Evolutionary conservation across 23 tunicate genomes (phyloP).

Genomic region (Ascidia mentula): DNA sequence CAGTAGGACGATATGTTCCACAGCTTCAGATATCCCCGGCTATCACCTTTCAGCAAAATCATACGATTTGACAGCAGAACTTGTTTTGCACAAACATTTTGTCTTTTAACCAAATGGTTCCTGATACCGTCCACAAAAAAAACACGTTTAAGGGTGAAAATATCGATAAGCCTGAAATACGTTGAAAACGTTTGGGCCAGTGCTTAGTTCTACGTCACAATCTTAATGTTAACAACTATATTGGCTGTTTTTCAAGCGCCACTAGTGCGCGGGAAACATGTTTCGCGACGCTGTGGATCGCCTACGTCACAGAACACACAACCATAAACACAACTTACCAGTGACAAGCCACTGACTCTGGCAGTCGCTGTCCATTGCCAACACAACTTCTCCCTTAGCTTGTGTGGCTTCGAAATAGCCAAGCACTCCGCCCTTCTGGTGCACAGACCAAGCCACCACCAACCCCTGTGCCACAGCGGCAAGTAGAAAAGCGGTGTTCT

Average conservation of each 20-base stretch:
- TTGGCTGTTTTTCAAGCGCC: too few species aligned
- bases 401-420: constrained; percentile 39
- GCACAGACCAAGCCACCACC: constrained; percentile 45
- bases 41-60: constrained; percentile 49
- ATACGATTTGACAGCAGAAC: too few species aligned
- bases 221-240: too few species aligned
- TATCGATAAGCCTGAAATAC: too few species aligned
- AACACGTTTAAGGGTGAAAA: too few species aligned
- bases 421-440: constrained; percentile 40
- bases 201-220: too few species aligned
- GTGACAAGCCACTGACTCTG: constrained; percentile 26
- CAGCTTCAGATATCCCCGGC: constrained; percentile 41
- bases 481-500: constrained; percentile 33
- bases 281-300: too few species aligned
- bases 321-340: background rate
- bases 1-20: constrained; percentile 51
- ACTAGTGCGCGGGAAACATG: too few species aligned
- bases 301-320: background rate
- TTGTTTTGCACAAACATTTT: too few species aligned
- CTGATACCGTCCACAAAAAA: too few species aligned
- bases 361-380: constrained; percentile 36
- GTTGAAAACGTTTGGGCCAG: too few species aligned
- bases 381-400: constrained; percentile 22
- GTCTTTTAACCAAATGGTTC: too few species aligned
- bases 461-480: constrained; percentile 27